These are phyloP conservation scores for Miichthys miiuy DNA, from an alignment of 2,797 vertebrate species.

Conservation along the genomic window DNA sequence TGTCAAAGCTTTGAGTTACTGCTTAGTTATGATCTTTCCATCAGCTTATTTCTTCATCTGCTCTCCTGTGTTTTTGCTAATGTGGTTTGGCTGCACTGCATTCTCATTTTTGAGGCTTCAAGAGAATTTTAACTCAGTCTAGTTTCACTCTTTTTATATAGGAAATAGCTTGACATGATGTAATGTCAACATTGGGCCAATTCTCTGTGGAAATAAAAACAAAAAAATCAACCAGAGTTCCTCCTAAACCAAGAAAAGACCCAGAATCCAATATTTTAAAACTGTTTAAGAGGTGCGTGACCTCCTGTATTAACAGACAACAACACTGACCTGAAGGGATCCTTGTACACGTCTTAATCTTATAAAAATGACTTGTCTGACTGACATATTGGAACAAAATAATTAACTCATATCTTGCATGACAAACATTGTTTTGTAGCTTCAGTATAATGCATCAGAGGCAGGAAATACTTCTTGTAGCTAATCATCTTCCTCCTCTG, in stretches of 20 bases:
- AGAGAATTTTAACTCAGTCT: no score
- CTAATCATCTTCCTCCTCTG: slow-evolving; percentile 54
- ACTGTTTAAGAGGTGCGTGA: neutral
- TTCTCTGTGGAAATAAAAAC: neutral
- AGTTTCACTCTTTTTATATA: neutral
- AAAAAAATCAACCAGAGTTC: neutral
- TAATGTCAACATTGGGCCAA: neutral
- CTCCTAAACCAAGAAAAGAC: neutral
- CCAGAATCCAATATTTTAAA: neutral
- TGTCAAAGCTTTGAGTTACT: neutral
- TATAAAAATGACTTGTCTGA: neutral
- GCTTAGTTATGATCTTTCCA: neutral
- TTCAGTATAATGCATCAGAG: slow-evolving; percentile 46
- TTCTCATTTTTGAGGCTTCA: no score
- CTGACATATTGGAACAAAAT: slow-evolving; percentile 11
- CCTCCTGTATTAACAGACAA: neutral
- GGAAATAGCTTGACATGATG: neutral
- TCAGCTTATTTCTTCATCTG: neutral
- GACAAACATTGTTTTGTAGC: neutral
- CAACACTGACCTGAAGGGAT: neutral
- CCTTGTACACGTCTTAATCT: neutral
- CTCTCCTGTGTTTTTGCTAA: neutral
- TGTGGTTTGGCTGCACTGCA: neutral
- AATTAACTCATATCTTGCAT: neutral
- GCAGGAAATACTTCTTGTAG: slow-evolving; percentile 66